Evolutionary conservation across 2,888 invertebrate species (phyloP).

Genomic region (Spialia ferax): DNA sequence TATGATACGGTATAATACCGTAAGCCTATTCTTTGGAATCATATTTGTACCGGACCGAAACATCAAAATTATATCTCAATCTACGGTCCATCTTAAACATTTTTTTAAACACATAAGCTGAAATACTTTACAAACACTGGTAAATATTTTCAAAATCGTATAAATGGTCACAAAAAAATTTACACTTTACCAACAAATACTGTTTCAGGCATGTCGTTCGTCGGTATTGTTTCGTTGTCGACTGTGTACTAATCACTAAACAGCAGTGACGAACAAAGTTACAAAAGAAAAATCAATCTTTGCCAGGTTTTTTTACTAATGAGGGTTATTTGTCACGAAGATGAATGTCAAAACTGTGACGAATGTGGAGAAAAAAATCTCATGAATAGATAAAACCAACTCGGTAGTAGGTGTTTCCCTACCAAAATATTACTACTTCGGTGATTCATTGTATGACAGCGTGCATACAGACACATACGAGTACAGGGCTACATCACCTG

Average conservation of each 20-base stretch:
- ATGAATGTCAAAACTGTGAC: constrained; percentile 55
- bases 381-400: constrained; percentile 40
- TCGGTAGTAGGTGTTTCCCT: constrained; percentile 48
- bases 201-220: constrained; percentile 72
- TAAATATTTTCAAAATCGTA: not conserved
- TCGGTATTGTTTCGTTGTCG: constrained; percentile 66
- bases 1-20: too few relatives aligned
- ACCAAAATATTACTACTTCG: constrained; percentile 54
- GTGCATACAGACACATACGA: too few relatives aligned
- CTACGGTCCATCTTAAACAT: too few relatives aligned
- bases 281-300: constrained; percentile 62
- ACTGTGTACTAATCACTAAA: constrained; percentile 58
- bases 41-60: too few relatives aligned
- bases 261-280: constrained; percentile 59
- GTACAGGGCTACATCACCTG: constrained; percentile 23
- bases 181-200: constrained; percentile 72
- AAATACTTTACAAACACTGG: not conserved
- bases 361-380: constrained; percentile 48
- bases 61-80: not conserved
- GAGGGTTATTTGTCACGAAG: constrained; percentile 59
- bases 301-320: constrained; percentile 76
- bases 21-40: too few relatives aligned
- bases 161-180: constrained; percentile 42
- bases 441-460: constrained; percentile 56
- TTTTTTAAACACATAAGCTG: too few relatives aligned